phyloP scores from a whole-genome alignment of 1,140 invertebrate genomes.

The Homalodisca vitripennis region DNA sequence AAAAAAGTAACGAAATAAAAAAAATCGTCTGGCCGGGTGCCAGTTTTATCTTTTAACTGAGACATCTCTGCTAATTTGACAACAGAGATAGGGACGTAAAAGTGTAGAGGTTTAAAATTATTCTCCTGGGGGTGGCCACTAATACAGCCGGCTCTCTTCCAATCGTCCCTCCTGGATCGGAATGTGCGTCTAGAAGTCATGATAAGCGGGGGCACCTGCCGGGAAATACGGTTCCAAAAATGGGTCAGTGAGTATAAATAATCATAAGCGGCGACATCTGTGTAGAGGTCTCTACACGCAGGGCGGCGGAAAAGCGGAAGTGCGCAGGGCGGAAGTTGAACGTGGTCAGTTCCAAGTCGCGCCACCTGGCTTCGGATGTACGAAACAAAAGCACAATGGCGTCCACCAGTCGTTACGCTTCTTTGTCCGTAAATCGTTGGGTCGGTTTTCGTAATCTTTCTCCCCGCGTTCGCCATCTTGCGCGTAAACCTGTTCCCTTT shows the following conservation, averaged over 20 bases:
- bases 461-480: slow-evolving; percentile 11
- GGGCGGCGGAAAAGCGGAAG: background rate
- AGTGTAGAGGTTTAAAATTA: no score
- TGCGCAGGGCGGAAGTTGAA: slow-evolving; percentile 1
- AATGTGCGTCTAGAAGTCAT: no score
- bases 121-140: no score
- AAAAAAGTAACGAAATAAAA: no score
- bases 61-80: no score
- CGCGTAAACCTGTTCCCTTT: slow-evolving; percentile 19
- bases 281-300: background rate
- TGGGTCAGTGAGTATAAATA: background rate
- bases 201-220: background rate
- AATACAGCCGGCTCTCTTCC: no score
- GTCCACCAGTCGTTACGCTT: slow-evolving; percentile 15
- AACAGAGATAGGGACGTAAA: no score
- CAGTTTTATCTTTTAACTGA: no score
- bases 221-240: background rate
- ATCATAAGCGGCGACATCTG: background rate
- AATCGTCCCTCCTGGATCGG: no score
- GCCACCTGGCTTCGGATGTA: background rate
- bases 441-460: slow-evolving; percentile 21
- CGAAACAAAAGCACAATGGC: slow-evolving; percentile 17
- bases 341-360: slow-evolving; percentile 4
- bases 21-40: no score
- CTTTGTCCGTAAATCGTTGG: slow-evolving; percentile 5